Evolutionary conservation across 2,888 invertebrate genomes (phyloP).

Genomic region (Doris montereyensis): DNA sequence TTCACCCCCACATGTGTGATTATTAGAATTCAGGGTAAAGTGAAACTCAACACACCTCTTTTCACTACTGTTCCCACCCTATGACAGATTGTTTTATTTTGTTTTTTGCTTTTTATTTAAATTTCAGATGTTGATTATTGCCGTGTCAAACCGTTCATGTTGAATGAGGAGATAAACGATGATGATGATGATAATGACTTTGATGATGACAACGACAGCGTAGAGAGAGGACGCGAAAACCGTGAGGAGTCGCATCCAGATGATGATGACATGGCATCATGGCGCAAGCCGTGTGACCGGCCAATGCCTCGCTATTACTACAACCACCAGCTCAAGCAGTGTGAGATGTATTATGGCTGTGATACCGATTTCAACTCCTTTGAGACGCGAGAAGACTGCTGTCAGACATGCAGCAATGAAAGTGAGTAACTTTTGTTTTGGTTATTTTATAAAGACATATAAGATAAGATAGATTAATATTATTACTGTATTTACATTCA

Average conservation of each 20-base stretch:
- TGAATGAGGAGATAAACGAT: background rate
- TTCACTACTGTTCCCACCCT: too few species aligned
- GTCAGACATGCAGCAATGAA: slow-evolving; percentile 2
- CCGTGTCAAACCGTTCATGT: background rate
- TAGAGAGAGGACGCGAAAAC: background rate
- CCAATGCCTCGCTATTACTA: background rate
- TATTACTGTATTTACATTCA: too few species aligned
- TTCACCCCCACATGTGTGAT: too few species aligned
- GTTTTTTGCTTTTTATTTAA: too few species aligned
- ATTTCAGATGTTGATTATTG: background rate
- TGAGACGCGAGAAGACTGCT: slow-evolving; percentile 5
- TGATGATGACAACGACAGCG: background rate
- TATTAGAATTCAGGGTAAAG: too few species aligned
- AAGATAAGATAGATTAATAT: too few species aligned
- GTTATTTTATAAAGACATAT: too few species aligned
- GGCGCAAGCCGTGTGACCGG: background rate
- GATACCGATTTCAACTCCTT: slow-evolving; percentile 3
- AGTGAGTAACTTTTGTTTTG: background rate
- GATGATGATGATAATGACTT: background rate
- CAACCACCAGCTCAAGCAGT: slow-evolving; percentile 10
- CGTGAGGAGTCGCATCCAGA: background rate
- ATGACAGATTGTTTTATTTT: too few species aligned
- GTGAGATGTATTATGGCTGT: background rate
- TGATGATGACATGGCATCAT: background rate
- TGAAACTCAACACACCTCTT: too few species aligned